Base-by-base conservation (phyloP, 2,113 vertebrate species). In the Rhodinocichla rosea region DNA sequence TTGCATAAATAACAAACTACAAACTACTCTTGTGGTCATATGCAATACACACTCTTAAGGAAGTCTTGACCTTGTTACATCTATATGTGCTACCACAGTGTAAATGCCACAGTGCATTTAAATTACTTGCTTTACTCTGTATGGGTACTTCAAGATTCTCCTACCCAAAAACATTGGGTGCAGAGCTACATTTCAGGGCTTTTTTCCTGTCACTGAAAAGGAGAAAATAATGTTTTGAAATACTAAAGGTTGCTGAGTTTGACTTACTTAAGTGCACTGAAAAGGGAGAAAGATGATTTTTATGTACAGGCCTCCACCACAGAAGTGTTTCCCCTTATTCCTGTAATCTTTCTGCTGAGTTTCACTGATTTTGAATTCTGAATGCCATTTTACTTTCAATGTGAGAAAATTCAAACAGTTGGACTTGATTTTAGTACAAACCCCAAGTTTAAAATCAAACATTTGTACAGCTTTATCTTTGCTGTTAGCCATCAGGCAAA, bases 351-450 rank as follows among this genome's bases (percentile, higher is more conserved):
- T 62, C 22, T 74, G 15, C 22, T 70, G 30, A 65, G 50, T 80
- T 76, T 39, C 30, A 57, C 16, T 14, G n/a, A 44, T 74, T 78
- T 70, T 49, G 8, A 50, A 71, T 87, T 87, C n/a, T 59, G 15
- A 67, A 70, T 55, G 17, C 7, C 13, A 26, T 56, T 92, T 64
- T 76, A 11, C 6, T 80, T 88, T 69, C 18, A 20, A 1, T 30
- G 13, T 33, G 56, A 52, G 9, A 47, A 40, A 65, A 56, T 77
- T 26, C 0, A 0, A 62, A 56, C 3, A 26, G 6, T 22, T 70
- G 7, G 9, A 28, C 11, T 65, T 77, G 13, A 40, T 75, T 81
- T 84, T 79, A 40, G 5, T 24, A 63, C 6, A 33, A 21, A 2
- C 3, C 4, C 7, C 9, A 39, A 28, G 5, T 71, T 55, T 79